Conservation (phyloP, 2,113 vertebrate genomes). For the Halcyon malimbica region DNA sequence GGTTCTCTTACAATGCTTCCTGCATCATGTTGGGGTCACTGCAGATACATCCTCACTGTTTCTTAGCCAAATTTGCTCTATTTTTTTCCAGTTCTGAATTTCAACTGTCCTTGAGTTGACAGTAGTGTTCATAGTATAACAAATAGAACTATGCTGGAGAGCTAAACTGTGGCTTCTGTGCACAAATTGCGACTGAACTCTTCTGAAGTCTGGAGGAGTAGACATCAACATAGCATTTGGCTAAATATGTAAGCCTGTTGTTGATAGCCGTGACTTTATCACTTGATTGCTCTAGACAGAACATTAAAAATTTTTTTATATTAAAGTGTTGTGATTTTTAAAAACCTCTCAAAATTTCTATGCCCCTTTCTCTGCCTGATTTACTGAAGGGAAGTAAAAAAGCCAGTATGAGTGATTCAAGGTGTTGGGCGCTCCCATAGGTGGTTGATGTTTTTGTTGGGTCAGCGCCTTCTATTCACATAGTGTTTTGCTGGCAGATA, state of each 20-base stretch:
- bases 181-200: background rate
- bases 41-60: background rate
- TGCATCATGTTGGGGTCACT: background rate
- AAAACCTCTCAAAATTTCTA: background rate
- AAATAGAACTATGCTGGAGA: accelerated
- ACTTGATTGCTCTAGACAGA: background rate
- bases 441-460: background rate
- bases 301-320: background rate
- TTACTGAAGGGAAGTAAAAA: background rate
- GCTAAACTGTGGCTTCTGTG: background rate
- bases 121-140: background rate
- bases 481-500: background rate
- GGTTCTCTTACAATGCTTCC: background rate
- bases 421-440: background rate
- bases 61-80: background rate
- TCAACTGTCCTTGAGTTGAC: background rate
- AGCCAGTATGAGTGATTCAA: background rate
- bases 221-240: accelerated
- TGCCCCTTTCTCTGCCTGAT: background rate
- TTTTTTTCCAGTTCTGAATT: background rate
- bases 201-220: accelerated
- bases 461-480: background rate
- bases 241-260: background rate
- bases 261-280: background rate
- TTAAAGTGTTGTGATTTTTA: too few species aligned